Evolutionary conservation across 2,113 vertebrate genomes (phyloP), one percentile per base, ranked within the genome.

Genomic region (Lipotes vexillifer): DNA sequence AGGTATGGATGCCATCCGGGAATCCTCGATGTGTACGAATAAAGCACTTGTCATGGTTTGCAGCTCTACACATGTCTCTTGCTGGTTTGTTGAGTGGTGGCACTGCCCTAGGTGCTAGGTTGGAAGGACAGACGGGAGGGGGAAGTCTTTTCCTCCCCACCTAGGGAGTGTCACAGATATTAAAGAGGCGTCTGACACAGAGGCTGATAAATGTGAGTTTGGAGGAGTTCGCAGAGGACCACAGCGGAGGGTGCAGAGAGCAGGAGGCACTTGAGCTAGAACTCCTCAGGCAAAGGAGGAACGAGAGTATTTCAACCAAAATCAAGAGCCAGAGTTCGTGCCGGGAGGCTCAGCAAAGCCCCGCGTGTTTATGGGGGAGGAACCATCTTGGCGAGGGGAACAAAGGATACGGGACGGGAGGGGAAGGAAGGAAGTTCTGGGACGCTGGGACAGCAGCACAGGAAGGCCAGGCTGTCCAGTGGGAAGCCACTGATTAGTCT

Each of bases 71-170:
- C 1, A 2, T 18, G 23, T 72, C 27, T 59, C 11, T 21, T 0
- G 2, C 27, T 29, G 44, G 27, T 21, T 3, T 17, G 15, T 41
- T n/a, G 21, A 21, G 2, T 12, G 3, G 9, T 14, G n/a, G 18
- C 0, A 0, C 21, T 4, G 7, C 20, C 8, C 25, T 21, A 0
- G 2, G 36, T 57, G 8, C 72, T 59, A 0, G 75, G 9, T 59
- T 8, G 2, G 18, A 23, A 29, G 44, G 9, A 49, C 18, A 5
- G 33, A 23, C 1, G 2, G n/a, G 41, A 10, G 9, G 15, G 17
- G 27, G 1, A 20, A 31, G 46, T 15, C 55, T 66, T n/a, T 7
- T 49, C 23, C 27, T 86, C 63, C 52, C 18, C 31, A 3, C 63
- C 15, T 6, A 12, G 72, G 55, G 52, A 27, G 18, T 6, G 15